phyloP scores from a whole-genome alignment of 2,113 vertebrate genomes.

The Oriolus oriolus region DNA sequence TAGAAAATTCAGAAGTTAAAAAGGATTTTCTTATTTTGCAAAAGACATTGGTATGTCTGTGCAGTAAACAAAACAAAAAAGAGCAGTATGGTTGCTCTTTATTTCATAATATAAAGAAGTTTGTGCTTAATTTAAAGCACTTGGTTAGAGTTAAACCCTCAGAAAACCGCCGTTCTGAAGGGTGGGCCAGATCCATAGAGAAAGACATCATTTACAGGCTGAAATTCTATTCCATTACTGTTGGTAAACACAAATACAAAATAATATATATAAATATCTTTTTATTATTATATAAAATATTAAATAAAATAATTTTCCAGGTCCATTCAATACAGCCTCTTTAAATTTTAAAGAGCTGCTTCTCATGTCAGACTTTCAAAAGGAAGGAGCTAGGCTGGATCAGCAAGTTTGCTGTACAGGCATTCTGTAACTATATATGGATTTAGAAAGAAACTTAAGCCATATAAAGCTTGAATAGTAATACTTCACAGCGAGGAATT shows the following conservation, averaged over 20 bases:
- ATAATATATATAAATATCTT: neutral
- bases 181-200: neutral
- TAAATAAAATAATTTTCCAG: neutral
- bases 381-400: neutral
- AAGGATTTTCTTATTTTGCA: neutral
- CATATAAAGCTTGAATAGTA: neutral
- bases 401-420: neutral
- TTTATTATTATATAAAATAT: neutral
- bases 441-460: neutral
- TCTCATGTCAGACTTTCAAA: neutral
- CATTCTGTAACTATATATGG: neutral
- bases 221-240: neutral
- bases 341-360: neutral
- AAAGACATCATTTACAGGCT: neutral
- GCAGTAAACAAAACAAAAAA: neutral
- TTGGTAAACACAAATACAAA: neutral
- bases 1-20: neutral
- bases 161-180: neutral
- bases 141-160: neutral
- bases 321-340: neutral
- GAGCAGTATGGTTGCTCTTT: neutral
- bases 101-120: neutral
- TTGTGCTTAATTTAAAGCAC: neutral
- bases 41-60: neutral
- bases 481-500: neutral